Evolutionary conservation across 2,113 vertebrate species (phyloP), one percentile per base, ranked within the genome.

Genomic region (Nyctereutes procyonoides): DNA sequence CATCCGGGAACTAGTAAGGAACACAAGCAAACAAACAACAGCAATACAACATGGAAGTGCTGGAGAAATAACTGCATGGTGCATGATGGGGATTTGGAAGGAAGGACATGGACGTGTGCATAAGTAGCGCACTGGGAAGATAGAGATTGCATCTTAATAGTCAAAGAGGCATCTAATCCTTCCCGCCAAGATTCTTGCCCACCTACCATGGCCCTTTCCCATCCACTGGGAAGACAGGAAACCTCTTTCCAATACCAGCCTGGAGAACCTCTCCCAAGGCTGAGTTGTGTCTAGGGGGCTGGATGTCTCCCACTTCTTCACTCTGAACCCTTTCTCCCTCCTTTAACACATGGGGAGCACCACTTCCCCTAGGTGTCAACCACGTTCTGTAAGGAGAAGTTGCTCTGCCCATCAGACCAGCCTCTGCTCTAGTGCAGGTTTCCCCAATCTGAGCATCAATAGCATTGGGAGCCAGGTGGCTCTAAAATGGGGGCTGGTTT

Each of bases 361-460:
- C 30, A 43, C 38, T 55, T 19, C 35, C 56, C 56, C 17, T 48
- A 48, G 2, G 77, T 48, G 24, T 35, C 48, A 55, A 3, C 35
- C 35, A 16, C 2, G 4, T 32, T 60, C 51, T 24, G 8, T 38
- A 30, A 15, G 60, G n/a, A 77, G 53, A 62, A 56, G 67, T 35
- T 0, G 5, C 53, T 62, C 92, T 86, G 43, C 53, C 26, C 55
- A 5, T 4, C 0, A 1, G n/a, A 4, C 43, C 55, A 2, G 4
- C 22, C 79, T 20, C 2, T 38, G 22, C 10, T 13, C n/a, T 2
- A 14, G 2, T 1, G 8, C 53, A 5, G 0, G 5, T 0, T 32
- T 63, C 26, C 30, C 71, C 30, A 14, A 0, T 55, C 58, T 6
- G 3, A 8, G 51, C 28, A 16, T 58, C 15, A 3, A 8, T 3